phyloP scores from a whole-genome alignment of 2,888 invertebrate genomes.

The Brassicogethes aeneus region DNA sequence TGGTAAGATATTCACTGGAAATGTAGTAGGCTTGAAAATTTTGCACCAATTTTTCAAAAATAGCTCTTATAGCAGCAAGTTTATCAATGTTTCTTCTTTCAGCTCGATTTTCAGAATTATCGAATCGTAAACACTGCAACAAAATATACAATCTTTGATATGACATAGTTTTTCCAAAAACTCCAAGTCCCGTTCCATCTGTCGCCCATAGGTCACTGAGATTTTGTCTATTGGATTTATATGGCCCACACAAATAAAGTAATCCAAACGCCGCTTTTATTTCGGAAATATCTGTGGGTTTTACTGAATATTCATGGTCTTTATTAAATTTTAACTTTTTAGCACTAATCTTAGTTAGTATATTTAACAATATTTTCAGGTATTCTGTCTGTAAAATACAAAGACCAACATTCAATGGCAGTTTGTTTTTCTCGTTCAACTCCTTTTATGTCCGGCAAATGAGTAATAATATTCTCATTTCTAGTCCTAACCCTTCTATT shows the following conservation, averaged over 20 bases:
- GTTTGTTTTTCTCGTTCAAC: conserved; percentile 5
- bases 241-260: conserved; percentile 12
- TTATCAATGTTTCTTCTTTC: conserved; percentile 6
- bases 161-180: conserved; percentile 10
- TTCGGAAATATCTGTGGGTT: conserved; percentile 8
- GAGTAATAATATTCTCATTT: too few species aligned
- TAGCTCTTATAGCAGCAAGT: conserved; percentile 9
- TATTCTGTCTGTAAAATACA: not conserved
- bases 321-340: not conserved
- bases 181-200: conserved; percentile 11
- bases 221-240: conserved; percentile 8
- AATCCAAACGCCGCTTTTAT: conserved; percentile 12
- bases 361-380: conserved; percentile 4
- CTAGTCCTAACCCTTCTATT: too few species aligned
- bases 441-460: too few species aligned
- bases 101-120: too few species aligned
- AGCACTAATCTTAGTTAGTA: conserved; percentile 2
- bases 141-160: conserved; percentile 8
- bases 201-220: conserved; percentile 8
- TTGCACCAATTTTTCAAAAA: conserved; percentile 11
- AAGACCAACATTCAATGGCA: conserved; percentile 3
- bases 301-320: conserved; percentile 3
- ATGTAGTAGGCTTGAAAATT: conserved; percentile 9
- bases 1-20: conserved; percentile 10
- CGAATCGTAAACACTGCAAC: too few species aligned